Percentiles rank a stretch among this genome's conserved stretches.
These are phyloP conservation scores for Odontamblyopus rebecca DNA, from an alignment of 2,797 vertebrate species.

Conservation along the genomic window DNA sequence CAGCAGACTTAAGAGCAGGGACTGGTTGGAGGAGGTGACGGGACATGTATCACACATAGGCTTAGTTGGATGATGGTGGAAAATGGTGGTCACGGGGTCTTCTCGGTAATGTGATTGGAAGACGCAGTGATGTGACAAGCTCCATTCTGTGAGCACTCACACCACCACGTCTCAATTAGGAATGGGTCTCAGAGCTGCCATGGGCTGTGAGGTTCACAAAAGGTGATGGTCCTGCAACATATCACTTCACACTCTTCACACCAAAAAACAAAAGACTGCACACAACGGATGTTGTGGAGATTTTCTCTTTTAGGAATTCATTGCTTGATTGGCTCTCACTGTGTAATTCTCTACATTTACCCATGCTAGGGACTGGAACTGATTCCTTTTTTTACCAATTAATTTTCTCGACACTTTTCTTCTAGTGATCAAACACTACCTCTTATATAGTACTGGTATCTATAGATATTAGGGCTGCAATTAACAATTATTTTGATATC, in stretches of 20 bases:
- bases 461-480: too few relatives aligned
- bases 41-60: conserved; percentile 53
- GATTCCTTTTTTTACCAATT: too few relatives aligned
- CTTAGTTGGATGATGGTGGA: conserved; percentile 66
- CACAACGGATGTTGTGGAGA: background rate
- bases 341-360: too few relatives aligned
- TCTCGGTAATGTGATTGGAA: conserved; percentile 52
- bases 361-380: too few relatives aligned
- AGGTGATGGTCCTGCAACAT: conserved; percentile 42
- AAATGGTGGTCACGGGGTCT: conserved; percentile 70
- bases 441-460: too few relatives aligned
- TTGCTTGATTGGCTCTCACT: too few relatives aligned
- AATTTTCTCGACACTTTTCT: too few relatives aligned
- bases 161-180: conserved; percentile 65
- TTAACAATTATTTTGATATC: too few relatives aligned
- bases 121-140: conserved; percentile 60
- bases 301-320: too few relatives aligned
- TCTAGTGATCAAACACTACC: too few relatives aligned
- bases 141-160: conserved; percentile 62
- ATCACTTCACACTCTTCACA: conserved; percentile 11
- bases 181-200: conserved; percentile 41
- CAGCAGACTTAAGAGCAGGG: conserved; percentile 41
- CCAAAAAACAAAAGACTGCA: conserved; percentile 29
- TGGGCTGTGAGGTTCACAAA: conserved; percentile 47
- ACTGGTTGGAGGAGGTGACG: conserved; percentile 34